Evolutionary conservation across 2,113 vertebrate species (phyloP), one percentile per base, ranked within the genome.

Genomic region (Callionymus lyra): DNA sequence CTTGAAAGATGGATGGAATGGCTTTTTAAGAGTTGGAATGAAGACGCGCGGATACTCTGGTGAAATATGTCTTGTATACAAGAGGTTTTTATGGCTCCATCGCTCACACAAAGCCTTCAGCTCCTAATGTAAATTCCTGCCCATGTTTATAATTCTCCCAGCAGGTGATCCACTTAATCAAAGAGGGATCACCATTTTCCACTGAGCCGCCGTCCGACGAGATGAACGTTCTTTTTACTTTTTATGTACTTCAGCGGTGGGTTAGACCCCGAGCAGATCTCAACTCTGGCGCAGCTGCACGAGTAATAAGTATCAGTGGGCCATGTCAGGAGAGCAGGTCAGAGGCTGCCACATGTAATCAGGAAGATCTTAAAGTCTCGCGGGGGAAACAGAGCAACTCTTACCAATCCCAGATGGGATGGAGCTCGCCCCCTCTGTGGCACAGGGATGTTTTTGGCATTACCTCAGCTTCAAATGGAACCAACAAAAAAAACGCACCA

Each of bases 1-100:
- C 63, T 81, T 84, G 83, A 76, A 88, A 85, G 77, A 78, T 61
- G 66, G 80, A 80, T 86, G 79, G 74, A 74, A 53, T 84, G 82
- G 84, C 86, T 85, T 81, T 71, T 79, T 78, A 85, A 84, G 68
- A 76, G 63, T 41, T 63, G 40, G 41, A 49, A 61, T 82, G 79
- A 85, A 76, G 70, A 82, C 80, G 41, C 68, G 57, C 79, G 83
- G 80, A 68, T 46, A 65, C 67, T n/a, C 44, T 76, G 64, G 57
- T 82, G 76, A 83, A 80, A 71, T 60, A 84, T 62, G 32, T 45
- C 19, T 62, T 2, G 46, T 77, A 74, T 72, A 78, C 72, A 43
- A 72, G 44, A 66, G 71, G 74, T 80, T 82, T n/a, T 76, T 79
- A 72, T 84, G 86, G 77, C 77, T 63, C 70, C 47, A 55, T 70